A percentile compares a stretch with the other conserved stretches of the same genome.
phyloP scores from a whole-genome alignment of 2,888 invertebrate species.

The Meiosimyza decipiens region DNA sequence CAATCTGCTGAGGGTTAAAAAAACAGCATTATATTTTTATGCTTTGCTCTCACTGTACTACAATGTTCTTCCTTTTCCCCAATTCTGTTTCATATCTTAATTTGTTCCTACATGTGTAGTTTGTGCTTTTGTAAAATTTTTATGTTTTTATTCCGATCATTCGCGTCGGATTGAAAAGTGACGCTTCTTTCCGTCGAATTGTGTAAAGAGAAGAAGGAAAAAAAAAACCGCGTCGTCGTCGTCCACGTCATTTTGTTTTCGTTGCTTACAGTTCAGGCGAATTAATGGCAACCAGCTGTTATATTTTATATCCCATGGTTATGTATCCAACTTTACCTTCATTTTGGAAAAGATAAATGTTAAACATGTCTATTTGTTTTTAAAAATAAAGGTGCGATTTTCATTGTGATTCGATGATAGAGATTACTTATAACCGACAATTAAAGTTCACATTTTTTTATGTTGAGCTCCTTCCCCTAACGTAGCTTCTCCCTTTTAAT shows the following conservation, averaged over 20 bases:
- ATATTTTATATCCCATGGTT: no score
- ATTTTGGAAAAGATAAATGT: no score
- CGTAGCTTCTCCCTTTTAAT: no score
- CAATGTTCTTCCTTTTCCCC: neutral
- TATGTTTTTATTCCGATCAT: conserved; percentile 41
- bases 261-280: conserved; percentile 7
- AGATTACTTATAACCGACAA: no score
- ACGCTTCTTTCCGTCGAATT: conserved; percentile 51
- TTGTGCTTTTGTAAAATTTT: conserved; percentile 12
- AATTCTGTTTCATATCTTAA: conserved; percentile 10
- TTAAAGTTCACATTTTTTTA: no score
- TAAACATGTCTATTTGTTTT: no score
- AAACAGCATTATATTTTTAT: neutral
- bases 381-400: no score
- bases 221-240: conserved; percentile 34
- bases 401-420: no score
- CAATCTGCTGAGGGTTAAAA: neutral
- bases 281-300: neutral
- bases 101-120: conserved; percentile 17
- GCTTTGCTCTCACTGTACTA: conserved; percentile 1
- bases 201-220: conserved; percentile 5
- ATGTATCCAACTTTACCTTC: no score
- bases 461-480: no score
- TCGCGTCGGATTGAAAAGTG: conserved; percentile 51
- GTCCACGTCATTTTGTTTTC: neutral